Percentiles rank a stretch among this genome's conserved stretches.
phyloP scores from a whole-genome alignment of 2,888 invertebrate genomes.

The Saturnia pavonia region DNA sequence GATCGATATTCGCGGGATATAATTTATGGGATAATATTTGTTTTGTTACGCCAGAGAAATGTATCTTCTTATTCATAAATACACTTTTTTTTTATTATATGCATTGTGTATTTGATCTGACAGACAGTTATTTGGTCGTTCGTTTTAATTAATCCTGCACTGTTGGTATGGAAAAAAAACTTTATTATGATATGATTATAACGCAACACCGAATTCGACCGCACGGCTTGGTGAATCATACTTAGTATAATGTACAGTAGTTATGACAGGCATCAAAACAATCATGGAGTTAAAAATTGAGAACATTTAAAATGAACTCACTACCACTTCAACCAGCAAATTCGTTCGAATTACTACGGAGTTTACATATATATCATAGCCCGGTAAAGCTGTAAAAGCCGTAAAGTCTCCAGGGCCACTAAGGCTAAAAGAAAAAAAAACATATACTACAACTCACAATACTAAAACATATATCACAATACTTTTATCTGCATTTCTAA shows the following conservation, averaged over 20 bases:
- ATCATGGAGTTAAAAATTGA: conserved; percentile 13
- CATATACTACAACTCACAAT: no score
- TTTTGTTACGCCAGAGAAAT: no score
- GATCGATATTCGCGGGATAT: no score
- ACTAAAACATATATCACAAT: no score
- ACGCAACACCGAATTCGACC: conserved; percentile 29
- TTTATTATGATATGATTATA: conserved; percentile 29
- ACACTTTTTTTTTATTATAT: no score
- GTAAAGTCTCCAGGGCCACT: no score
- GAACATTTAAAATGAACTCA: neutral
- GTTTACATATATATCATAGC: no score
- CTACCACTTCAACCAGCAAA: neutral
- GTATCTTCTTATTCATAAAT: no score
- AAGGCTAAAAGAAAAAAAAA: no score
- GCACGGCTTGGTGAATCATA: conserved; percentile 29
- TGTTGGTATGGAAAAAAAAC: neutral
- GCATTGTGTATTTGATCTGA: neutral
- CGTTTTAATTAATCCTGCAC: neutral
- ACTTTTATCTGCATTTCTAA: neutral
- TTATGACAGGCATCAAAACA: conserved; percentile 37
- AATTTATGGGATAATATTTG: no score
- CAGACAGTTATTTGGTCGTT: neutral
- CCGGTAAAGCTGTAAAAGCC: no score
- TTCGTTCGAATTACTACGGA: neutral
- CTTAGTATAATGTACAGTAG: conserved; percentile 27